Conservation (phyloP, 2,797 vertebrate species). For the Betta splendens region DNA sequence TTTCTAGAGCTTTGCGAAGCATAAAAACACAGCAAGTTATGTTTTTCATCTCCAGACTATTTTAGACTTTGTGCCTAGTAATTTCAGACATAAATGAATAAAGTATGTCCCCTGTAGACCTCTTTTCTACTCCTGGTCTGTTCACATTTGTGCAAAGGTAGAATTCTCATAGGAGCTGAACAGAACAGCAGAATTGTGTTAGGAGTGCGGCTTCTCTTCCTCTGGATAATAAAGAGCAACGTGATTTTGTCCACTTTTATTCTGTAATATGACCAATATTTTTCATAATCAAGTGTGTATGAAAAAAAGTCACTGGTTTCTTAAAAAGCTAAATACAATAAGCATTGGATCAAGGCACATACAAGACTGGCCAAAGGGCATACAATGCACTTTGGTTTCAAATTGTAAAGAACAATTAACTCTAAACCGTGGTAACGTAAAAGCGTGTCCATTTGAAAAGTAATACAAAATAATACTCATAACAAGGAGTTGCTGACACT, state of each 20-base stretch:
- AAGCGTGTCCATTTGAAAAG: constrained; percentile 82
- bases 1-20: constrained; percentile 28
- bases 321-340: constrained; percentile 99
- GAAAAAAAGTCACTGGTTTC: constrained; percentile 96
- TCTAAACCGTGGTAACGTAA: constrained; percentile 92
- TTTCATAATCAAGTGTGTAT: constrained; percentile 96
- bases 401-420: constrained; percentile 91
- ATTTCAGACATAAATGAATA: constrained; percentile 44
- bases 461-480: constrained; percentile 83
- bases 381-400: constrained; percentile 99
- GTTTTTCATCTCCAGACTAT: constrained; percentile 26
- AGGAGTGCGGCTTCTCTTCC: constrained; percentile 22
- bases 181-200: constrained; percentile 8
- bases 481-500: constrained; percentile 79
- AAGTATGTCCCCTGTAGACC: constrained; percentile 9
- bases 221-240: constrained; percentile 68
- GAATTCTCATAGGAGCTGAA: constrained; percentile 20
- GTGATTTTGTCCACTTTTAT: constrained; percentile 89
- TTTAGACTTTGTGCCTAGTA: constrained; percentile 28
- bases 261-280: constrained; percentile 98
- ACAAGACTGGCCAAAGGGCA: constrained; percentile 99
- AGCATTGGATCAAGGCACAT: constrained; percentile 99
- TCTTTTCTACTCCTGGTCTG: constrained; percentile 21
- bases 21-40: constrained; percentile 32
- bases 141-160: constrained; percentile 33